These are phyloP conservation scores for Uria lomvia DNA, from an alignment of 2,113 vertebrate species.

Conservation along the genomic window DNA sequence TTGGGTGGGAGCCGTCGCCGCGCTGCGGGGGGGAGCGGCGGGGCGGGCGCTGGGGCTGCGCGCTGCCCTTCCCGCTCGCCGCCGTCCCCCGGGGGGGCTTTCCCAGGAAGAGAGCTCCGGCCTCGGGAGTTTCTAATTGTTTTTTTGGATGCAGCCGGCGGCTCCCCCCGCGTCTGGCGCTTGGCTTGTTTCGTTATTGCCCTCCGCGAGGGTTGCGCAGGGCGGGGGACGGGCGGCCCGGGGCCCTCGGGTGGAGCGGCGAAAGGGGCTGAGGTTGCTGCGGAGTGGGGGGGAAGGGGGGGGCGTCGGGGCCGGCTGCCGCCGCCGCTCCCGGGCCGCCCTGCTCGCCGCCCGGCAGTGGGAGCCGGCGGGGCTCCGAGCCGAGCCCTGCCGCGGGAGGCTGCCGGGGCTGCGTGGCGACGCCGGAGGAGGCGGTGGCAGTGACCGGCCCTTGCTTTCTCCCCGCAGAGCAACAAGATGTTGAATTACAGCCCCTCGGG, in stretches of 20 bases:
- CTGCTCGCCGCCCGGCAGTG: background rate
- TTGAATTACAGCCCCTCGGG: conserved; percentile 85
- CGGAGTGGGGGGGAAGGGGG: background rate
- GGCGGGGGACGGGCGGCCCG: background rate
- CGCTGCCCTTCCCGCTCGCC: background rate
- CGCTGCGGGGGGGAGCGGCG: background rate
- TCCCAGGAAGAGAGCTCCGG: background rate
- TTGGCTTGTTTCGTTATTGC: background rate
- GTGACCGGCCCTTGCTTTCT: conserved; percentile 28
- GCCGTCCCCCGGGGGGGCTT: background rate
- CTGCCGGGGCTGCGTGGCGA: background rate
- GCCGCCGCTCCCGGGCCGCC: background rate
- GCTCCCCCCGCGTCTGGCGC: background rate
- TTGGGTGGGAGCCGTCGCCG: background rate
- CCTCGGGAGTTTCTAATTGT: too few species aligned
- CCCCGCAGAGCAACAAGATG: conserved; percentile 89
- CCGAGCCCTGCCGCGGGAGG: background rate
- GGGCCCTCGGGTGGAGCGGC: background rate
- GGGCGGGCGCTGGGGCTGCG: background rate
- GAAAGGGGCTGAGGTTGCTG: background rate
- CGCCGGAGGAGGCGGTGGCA: background rate
- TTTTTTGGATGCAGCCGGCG: background rate
- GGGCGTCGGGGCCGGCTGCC: background rate
- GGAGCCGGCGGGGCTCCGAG: background rate
- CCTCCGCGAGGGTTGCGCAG: background rate